Evolutionary conservation across 23 tunicate genomes (phyloP), one percentile per base, ranked within the genome.

Genomic region (Ascidia mentula): DNA sequence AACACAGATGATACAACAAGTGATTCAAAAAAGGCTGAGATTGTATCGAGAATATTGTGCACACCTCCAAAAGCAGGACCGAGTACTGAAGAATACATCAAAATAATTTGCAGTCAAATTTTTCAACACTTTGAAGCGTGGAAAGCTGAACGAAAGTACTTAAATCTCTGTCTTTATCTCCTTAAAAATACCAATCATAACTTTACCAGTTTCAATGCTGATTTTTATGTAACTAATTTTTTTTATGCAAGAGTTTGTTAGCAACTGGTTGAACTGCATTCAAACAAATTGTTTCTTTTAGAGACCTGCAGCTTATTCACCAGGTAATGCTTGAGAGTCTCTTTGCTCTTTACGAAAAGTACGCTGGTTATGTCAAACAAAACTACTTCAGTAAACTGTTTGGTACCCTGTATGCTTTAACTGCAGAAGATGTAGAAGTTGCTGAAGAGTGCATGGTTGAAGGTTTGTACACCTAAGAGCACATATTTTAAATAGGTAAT

Each of bases 21-120:
- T 34, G 72, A 37, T 34, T 82, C 69, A 61, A 82, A 82, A 37
- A 82, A 82, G 39, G 78, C 59, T 22, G 79, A 82, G 34, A 31
- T 82, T 32, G 40, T 73, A 15, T 45, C 86, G 1, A 28, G 32
- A 34, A 45, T 82, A 40, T 36, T 82, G 12, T 73, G 79, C 2
- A 82, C 86, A 0, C 72, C 79, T 31, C 75, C 86, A 0, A 34
- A 71, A 22, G 60, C 18, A 3, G 34, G 39, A 4, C 17, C 69
- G 5, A 4, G 37, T 0, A 24, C 45, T 30, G 45, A 82, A 31
- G 45, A 46, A 6, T 53, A 53, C 65, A 20, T 26, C 13, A 53
- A 28, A 26, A 53, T 20, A 9, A 53, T 9, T 20, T 53, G 65
- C 13, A 53, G 24, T 53, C 65, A 53, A 53, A 26, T 53, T 20